Percentiles rank a stretch among this genome's conserved stretches.
Evolutionary conservation across 2,888 invertebrate species (phyloP).

Genomic region (Penaeus monodon): DNA sequence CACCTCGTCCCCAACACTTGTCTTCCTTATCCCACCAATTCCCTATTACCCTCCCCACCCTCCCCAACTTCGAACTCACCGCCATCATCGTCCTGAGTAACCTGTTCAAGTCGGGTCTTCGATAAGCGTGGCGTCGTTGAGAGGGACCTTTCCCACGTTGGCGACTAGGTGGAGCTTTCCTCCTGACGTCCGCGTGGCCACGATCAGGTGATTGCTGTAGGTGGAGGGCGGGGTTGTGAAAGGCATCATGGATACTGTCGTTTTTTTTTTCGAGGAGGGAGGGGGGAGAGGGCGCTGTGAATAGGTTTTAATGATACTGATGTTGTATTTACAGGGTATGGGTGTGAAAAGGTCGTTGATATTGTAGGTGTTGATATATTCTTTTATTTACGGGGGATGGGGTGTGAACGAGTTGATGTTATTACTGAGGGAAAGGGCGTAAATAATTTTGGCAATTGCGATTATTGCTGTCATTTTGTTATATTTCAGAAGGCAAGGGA

Average conservation of each 20-base stretch:
- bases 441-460: too few relatives aligned
- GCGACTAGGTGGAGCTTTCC: slow-evolving; percentile 88
- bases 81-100: slow-evolving; percentile 77
- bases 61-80: slow-evolving; percentile 65
- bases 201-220: slow-evolving; percentile 84
- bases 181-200: slow-evolving; percentile 84
- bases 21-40: too few relatives aligned
- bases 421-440: too few relatives aligned
- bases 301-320: neutral
- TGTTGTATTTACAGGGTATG: neutral
- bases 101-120: slow-evolving; percentile 82
- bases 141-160: slow-evolving; percentile 84
- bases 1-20: too few relatives aligned
- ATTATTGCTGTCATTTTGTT: too few relatives aligned
- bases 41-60: neutral
- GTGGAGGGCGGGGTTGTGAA: slow-evolving; percentile 76
- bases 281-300: too few relatives aligned
- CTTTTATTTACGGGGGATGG: too few relatives aligned
- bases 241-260: neutral
- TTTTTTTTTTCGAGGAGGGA: neutral
- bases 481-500: too few relatives aligned
- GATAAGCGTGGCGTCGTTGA: slow-evolving; percentile 86
- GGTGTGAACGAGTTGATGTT: too few relatives aligned
- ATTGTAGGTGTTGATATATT: neutral
- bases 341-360: neutral